Evolutionary conservation across 2,113 vertebrate genomes (phyloP), one percentile per base, ranked within the genome.

Genomic region (Rhinichthys klamathensis): DNA sequence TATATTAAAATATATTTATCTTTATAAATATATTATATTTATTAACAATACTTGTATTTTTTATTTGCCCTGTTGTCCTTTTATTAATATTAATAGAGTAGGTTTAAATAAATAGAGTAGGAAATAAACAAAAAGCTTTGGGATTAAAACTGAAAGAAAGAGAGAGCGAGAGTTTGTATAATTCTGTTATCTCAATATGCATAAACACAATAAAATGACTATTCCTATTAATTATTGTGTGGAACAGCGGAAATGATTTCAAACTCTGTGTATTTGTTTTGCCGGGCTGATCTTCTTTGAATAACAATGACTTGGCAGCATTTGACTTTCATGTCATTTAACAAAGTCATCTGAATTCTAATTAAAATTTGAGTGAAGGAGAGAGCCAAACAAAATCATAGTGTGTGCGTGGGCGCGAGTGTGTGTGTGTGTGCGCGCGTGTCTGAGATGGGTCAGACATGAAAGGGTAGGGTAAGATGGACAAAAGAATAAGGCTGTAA

Each of bases 71-170:
- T 54, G 51, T 21, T 54, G 54, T 56, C 16, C 21, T 56, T 56
- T 8, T 56, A 56, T 56, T 56, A 21, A 21, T 23, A 23, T 56
- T 23, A 56, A 56, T 23, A 56, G 1, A 56, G 54, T n/a, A n/a
- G n/a, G n/a, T n/a, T n/a, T n/a, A n/a, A n/a, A n/a, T n/a, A n/a
- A n/a, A n/a, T n/a, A n/a, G n/a, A n/a, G n/a, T n/a, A n/a, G n/a
- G 5, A 41, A 72, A 75, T 30, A 75, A 49, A 49, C 44, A 2
- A 15, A 75, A 27, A 3, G 1, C 15, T 27, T 58, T 56, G 51
- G 7, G 18, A 23, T 30, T 32, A 56, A 32, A 56, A 78, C 97
- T 98, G 92, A 41, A 46, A 44, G 30, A 61, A 35, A 58, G 21
- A 13, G 81, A 74, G 83, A 81, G 25, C 44, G 58, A 56, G 12